Evolutionary conservation across 2,888 invertebrate species (phyloP), one percentile per base, ranked within the genome.

Genomic region (Drosophila meridiana): DNA sequence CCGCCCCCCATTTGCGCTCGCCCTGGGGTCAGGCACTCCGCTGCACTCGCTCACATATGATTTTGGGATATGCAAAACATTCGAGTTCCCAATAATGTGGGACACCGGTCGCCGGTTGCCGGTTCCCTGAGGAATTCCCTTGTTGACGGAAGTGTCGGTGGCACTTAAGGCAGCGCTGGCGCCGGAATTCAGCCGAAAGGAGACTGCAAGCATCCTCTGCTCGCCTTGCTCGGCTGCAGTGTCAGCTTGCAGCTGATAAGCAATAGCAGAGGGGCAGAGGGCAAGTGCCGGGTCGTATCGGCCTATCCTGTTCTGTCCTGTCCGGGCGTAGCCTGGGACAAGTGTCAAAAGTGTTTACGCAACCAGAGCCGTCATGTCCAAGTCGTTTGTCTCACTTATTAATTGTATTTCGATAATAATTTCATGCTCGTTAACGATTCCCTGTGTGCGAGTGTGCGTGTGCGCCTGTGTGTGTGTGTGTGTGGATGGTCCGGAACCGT

Each of bases 331-430:
- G 45, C 42, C 43, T 30, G 43, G 58, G 20, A 81, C 84, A 84
- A 84, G 89, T 85, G 83, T 83, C 72, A 80, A 71, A 74, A 78
- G 61, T 85, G 73, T 81, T 87, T 80, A 66, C 64, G 67, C 73
- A 64, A 78, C 79, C 80, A 63, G 84, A 82, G 48, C 82, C 81
- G 78, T 80, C 52, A 69, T 68, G 26, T 47, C 65, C 52, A 36
- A 48, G 59, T 76, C 72, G 69, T 65, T 76, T 70, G 75, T 80
- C 76, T 56, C 73, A 75, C 72, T 82, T 77, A 83, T 85, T 83
- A 86, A 87, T 89, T 86, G 90, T 77, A 82, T 83, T 78, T 72
- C 90, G 89, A 91, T 90, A 90, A 90, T 89, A 91, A 91, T 92
- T 92, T 90, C 90, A 91, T 91, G 87, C 91, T 90, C 83, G 87